Conservation (phyloP, 2,113 vertebrate genomes). For the Podiceps cristatus region DNA sequence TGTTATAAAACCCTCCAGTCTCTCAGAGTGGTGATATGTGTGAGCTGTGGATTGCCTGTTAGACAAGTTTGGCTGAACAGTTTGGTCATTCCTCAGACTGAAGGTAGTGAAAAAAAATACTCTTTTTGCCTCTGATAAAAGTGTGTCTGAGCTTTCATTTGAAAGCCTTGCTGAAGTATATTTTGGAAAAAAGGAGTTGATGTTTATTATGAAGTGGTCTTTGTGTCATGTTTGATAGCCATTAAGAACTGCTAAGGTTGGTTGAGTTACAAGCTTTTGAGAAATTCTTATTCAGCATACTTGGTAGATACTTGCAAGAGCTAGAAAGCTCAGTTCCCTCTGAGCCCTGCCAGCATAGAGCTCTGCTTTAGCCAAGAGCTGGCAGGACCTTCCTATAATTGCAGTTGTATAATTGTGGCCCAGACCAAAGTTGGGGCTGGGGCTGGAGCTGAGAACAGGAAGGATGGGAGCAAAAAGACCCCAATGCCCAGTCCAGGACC, state of each 20-base stretch:
- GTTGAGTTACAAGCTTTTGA: not conserved
- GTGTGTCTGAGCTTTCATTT: not conserved
- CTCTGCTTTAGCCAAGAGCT: not conserved
- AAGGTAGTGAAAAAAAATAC: not conserved
- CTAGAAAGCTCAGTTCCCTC: not conserved
- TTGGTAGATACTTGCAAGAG: not conserved
- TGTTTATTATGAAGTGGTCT: not conserved
- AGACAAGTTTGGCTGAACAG: not conserved
- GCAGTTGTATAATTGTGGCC: not conserved
- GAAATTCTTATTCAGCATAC: not conserved
- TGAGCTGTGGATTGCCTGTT: not conserved
- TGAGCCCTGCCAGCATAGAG: constrained; percentile 5
- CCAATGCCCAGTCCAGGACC: not conserved
- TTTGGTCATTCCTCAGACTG: not conserved
- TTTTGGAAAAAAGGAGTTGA: not conserved
- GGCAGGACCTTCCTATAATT: not conserved
- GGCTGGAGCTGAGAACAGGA: not conserved
- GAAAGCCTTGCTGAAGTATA: not conserved
- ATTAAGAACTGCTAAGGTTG: constrained; percentile 10
- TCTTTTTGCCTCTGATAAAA: not conserved
- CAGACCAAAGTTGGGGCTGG: not conserved
- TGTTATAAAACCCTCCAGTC: not conserved
- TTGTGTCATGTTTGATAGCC: not conserved
- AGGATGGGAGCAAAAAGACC: not conserved
- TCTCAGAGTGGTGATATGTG: not conserved